Evolutionary conservation across 1,140 invertebrate species (phyloP), one percentile per base, ranked within the genome.

Genomic region (Thereuonema tuberculata): DNA sequence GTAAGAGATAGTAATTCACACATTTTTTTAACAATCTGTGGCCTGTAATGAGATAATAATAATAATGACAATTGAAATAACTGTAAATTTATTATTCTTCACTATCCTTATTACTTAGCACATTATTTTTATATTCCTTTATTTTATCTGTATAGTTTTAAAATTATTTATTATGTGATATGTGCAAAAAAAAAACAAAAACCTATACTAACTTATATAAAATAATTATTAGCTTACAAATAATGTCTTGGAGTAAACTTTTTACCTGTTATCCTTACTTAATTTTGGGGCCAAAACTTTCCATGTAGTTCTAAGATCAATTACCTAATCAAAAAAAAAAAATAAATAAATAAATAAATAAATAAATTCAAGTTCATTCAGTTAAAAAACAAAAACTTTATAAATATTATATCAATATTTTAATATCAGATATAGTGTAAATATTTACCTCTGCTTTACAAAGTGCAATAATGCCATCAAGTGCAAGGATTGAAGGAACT

Each of bases 221-320:
- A n/a, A n/a, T n/a, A n/a, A n/a, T n/a, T n/a, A n/a, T n/a, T n/a
- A n/a, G n/a, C n/a, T n/a, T n/a, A n/a, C n/a, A n/a, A n/a, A n/a
- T n/a, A n/a, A n/a, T n/a, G n/a, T n/a, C n/a, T n/a, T n/a, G n/a
- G n/a, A n/a, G n/a, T n/a, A n/a, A n/a, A n/a, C n/a, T n/a, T n/a
- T n/a, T n/a, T 12, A 55, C 53, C 53, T 55, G 23, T 3, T 12
- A 55, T 55, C 53, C 27, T 55, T 55, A 23, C 28, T 55, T 29
- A 55, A 55, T 29, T 55, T 55, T 17, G 53, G 9, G 3, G 53
- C 24, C 14, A 55, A 29, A 55, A 55, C 53, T 28, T 55, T 55
- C 53, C 53, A 55, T 14, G 53, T 55, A 3, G 53, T 55, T 12
- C 26, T 3, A 5, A 55, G 21, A 55, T 55, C 53, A 23, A 55